These are phyloP conservation scores for Eolophus roseicapilla DNA, from an alignment of 2,113 vertebrate species.

Conservation along the genomic window DNA sequence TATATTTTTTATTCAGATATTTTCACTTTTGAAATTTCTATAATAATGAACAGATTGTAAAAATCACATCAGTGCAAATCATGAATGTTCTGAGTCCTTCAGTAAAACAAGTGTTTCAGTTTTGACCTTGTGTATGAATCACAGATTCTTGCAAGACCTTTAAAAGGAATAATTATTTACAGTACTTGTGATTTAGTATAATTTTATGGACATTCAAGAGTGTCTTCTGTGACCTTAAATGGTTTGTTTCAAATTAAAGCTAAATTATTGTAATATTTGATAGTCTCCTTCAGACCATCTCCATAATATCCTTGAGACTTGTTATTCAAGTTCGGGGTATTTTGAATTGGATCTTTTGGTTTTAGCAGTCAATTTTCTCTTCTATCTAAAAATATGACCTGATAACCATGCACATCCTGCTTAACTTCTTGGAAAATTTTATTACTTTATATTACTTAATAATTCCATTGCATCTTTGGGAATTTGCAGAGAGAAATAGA, in stretches of 20 bases:
- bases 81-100: not conserved
- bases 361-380: not conserved
- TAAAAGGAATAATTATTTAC: not conserved
- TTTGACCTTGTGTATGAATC: not conserved
- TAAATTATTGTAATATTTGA: not conserved
- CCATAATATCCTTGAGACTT: not conserved
- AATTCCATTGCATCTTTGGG: not conserved
- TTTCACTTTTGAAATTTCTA: not conserved
- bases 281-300: not conserved
- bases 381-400: not conserved
- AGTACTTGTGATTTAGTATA: not conserved
- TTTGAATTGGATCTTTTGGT: not conserved
- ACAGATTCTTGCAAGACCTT: not conserved
- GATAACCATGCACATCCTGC: not conserved
- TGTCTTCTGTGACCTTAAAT: not conserved
- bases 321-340: not conserved
- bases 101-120: not conserved
- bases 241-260: not conserved
- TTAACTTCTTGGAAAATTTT: not conserved
- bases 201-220: not conserved
- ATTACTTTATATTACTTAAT: not conserved
- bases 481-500: not conserved
- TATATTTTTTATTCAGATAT: not conserved
- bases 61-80: not conserved
- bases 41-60: not conserved